Percentiles rank a stretch among this genome's conserved stretches.
phyloP scores from a whole-genome alignment of 2,888 invertebrate species.

The Cryptocephalus primarius region DNA sequence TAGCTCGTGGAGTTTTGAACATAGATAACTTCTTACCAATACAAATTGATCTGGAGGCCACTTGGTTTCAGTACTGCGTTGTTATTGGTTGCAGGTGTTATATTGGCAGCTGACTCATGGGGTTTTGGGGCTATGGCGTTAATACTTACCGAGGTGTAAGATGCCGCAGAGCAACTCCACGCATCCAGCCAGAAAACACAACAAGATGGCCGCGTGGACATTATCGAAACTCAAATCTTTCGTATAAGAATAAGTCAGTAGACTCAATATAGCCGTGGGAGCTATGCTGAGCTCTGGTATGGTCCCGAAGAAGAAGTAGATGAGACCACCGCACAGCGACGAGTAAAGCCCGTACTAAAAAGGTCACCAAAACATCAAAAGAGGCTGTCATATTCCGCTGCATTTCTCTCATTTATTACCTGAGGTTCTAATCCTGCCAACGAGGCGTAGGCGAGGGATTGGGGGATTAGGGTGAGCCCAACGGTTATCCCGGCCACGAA shows the following conservation, averaged over 20 bases:
- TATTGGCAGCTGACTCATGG: too few relatives aligned
- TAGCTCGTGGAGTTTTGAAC: too few relatives aligned
- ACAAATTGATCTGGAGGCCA: too few relatives aligned
- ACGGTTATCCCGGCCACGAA: slow-evolving; percentile 67
- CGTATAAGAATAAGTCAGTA: slow-evolving; percentile 58
- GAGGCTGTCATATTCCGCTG: too few relatives aligned
- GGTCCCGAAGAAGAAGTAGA: slow-evolving; percentile 69
- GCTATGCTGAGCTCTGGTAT: slow-evolving; percentile 55
- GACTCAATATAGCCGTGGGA: slow-evolving; percentile 67
- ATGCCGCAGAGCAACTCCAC: slow-evolving; percentile 53
- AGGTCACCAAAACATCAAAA: too few relatives aligned
- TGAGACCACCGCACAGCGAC: slow-evolving; percentile 64
- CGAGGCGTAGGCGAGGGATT: slow-evolving; percentile 66
- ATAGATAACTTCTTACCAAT: too few relatives aligned
- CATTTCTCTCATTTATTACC: slow-evolving; percentile 43
- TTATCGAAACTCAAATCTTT: slow-evolving; percentile 35
- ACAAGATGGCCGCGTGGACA: slow-evolving; percentile 49
- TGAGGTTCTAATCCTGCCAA: slow-evolving; percentile 63
- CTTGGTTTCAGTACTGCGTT: too few relatives aligned
- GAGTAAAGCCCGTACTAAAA: slow-evolving; percentile 75
- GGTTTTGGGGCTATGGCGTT: background rate
- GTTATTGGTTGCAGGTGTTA: too few relatives aligned
- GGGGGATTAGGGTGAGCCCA: slow-evolving; percentile 67
- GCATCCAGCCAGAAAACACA: slow-evolving; percentile 56
- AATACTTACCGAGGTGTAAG: slow-evolving; percentile 47